phyloP scores from a whole-genome alignment of 2,113 vertebrate species.

The Chloropsis hardwickii region DNA sequence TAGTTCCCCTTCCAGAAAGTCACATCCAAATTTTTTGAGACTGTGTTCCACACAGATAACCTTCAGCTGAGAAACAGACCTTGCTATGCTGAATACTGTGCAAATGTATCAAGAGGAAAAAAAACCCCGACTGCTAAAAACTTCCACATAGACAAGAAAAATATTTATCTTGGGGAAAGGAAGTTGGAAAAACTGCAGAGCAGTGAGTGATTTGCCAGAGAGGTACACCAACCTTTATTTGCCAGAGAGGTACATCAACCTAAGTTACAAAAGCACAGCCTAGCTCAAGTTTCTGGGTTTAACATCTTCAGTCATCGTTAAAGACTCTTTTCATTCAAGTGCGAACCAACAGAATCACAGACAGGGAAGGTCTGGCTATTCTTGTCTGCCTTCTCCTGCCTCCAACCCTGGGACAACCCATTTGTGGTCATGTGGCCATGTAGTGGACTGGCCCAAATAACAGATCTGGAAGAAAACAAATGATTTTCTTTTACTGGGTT shows the following conservation, averaged over 20 bases:
- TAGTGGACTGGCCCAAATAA: not conserved
- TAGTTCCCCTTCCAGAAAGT: not conserved
- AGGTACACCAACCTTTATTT: not conserved
- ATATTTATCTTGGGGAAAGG: not conserved
- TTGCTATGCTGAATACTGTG: not conserved
- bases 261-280: not conserved
- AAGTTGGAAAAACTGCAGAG: not conserved
- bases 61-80: not conserved
- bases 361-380: not conserved
- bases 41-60: not conserved
- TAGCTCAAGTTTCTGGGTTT: not conserved
- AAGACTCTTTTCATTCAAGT: not conserved
- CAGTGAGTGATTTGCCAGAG: not conserved
- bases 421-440: accelerated
- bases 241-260: not conserved
- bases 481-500: not conserved
- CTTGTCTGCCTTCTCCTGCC: not conserved
- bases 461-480: not conserved
- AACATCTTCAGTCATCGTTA: not conserved
- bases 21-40: not conserved
- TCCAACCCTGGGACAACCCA: not conserved
- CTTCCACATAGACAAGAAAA: not conserved
- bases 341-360: not conserved
- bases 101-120: not conserved
- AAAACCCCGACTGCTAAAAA: not conserved